Base-by-base conservation (phyloP, 2,113 vertebrate genomes). In the Zeus faber region DNA sequence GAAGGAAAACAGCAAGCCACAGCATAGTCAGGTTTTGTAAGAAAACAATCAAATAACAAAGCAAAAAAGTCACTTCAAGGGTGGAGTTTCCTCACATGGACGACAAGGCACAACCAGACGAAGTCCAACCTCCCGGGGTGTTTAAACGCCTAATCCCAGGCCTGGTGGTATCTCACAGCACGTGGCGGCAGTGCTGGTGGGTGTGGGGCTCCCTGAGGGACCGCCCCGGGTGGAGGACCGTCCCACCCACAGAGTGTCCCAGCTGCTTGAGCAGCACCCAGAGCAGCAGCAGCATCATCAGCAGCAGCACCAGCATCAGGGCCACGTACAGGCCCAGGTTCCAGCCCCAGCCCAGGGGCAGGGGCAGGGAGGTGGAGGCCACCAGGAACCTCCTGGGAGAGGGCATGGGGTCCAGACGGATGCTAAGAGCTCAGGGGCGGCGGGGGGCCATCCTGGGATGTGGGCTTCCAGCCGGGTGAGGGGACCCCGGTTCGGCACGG, bases 221-320 rank as follows among this genome's bases (percentile, higher is more conserved):
- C 77, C 23, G 88, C 50, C 22, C 85, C 17, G 45, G 85, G 74
- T 61, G 87, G 67, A 78, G 79, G 54, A n/a, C 62, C 4, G 16
- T 80, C 68, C 85, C 88, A 2, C 85, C 89, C 75, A 91, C 90
- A 0, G 93, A 94, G 85, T 92, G 90, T 52, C 89, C 89, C 69
- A 96, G 90, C 88, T 96, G 94, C 67, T 86, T 89, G 63, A 95
- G 85, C 49, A 98, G 88, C 80, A 92, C 75, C 89, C 92, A 93
- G 58, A 95, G 90, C 40, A 97, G 86, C 1, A 96, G 88, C 67
- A 90, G 70, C 58, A 96, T 80, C 1, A 96, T 74, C 2, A 90
- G 81, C 41, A 96, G 79, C 45, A 96, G 81, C n/a, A 89, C 84
- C 1, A 94, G 62, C 0, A 96, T 67, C 17, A 95, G 86, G 43